Conservation (phyloP, 1,140 invertebrate species). For the Lasaia peninsularis region DNA sequence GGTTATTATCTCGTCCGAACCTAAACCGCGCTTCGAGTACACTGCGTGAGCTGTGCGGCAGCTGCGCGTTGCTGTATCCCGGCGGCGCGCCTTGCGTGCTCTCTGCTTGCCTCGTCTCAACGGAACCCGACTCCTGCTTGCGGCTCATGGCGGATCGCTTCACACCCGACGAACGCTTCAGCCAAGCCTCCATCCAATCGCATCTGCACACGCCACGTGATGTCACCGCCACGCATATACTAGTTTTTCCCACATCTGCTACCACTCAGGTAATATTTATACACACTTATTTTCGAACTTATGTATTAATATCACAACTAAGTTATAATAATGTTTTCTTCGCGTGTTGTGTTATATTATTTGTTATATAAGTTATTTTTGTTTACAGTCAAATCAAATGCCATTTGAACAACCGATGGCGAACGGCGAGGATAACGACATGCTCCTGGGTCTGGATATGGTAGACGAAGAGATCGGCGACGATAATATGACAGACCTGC, state of each 20-base stretch:
- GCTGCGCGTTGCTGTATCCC: slow-evolving; percentile 90
- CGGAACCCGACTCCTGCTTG: slow-evolving; percentile 96
- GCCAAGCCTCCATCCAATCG: slow-evolving; percentile 89
- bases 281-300: too few species aligned
- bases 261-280: slow-evolving; percentile 87
- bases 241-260: slow-evolving; percentile 98
- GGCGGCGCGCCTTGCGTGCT: slow-evolving; percentile 92
- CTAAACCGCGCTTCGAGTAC: slow-evolving; percentile 91
- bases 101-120: slow-evolving; percentile 97
- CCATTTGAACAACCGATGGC: slow-evolving; percentile 90
- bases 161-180: slow-evolving; percentile 94
- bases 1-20: slow-evolving; percentile 93
- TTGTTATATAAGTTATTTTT: not conserved
- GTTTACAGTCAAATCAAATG: slow-evolving; percentile 87
- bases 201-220: slow-evolving; percentile 94
- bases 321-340: too few species aligned
- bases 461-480: slow-evolving; percentile 85
- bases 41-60: slow-evolving; percentile 93
- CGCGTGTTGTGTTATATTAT: too few species aligned
- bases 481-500: slow-evolving; percentile 83
- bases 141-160: slow-evolving; percentile 97
- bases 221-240: slow-evolving; percentile 97
- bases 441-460: slow-evolving; percentile 84
- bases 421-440: slow-evolving; percentile 86
- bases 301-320: too few species aligned